A percentile compares a stretch with the other conserved stretches of the same genome.
These are phyloP conservation scores for Macaca mulatta DNA, from an alignment of 2,113 vertebrate species.

Conservation along the genomic window DNA sequence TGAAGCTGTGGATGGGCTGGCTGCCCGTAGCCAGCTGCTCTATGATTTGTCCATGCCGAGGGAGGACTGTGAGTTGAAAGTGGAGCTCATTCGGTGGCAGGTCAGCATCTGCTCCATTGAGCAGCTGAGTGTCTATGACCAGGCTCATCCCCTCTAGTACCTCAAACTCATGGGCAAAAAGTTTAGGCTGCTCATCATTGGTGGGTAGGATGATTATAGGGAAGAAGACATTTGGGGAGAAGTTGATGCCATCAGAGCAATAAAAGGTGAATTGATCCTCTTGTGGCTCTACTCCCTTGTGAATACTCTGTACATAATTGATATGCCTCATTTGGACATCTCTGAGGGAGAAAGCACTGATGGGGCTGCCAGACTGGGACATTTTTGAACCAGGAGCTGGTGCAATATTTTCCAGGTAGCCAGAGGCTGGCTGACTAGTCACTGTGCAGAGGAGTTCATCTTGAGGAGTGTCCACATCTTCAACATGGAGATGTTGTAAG, in stretches of 20 bases:
- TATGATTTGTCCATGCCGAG: constrained; percentile 76
- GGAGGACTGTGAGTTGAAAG: constrained; percentile 78
- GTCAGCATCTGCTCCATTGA: constrained; percentile 78
- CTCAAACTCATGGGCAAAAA: constrained; percentile 77
- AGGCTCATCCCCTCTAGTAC: constrained; percentile 84
- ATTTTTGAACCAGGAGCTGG: constrained; percentile 80
- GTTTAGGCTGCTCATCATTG: constrained; percentile 81
- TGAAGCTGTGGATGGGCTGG: constrained; percentile 74
- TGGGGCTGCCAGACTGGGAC: constrained; percentile 73
- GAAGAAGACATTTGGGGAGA: constrained; percentile 79
- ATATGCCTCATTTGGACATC: constrained; percentile 72
- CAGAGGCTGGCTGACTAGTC: constrained; percentile 77
- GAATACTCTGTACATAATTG: constrained; percentile 84
- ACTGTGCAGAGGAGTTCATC: constrained; percentile 82
- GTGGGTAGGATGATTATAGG: constrained; percentile 78
- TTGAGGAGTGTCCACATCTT: constrained; percentile 77
- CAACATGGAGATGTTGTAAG: constrained; percentile 69
- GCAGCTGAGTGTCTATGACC: constrained; percentile 79
- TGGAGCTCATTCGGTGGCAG: constrained; percentile 74
- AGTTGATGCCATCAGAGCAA: constrained; percentile 81
- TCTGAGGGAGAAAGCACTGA: constrained; percentile 82
- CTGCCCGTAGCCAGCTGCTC: constrained; percentile 77
- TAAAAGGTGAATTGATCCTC: constrained; percentile 80
- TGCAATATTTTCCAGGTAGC: constrained; percentile 83
- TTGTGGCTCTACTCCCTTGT: constrained; percentile 77